Conservation (phyloP, 1,140 invertebrate species). For the Cyphomyrmex costatus region DNA sequence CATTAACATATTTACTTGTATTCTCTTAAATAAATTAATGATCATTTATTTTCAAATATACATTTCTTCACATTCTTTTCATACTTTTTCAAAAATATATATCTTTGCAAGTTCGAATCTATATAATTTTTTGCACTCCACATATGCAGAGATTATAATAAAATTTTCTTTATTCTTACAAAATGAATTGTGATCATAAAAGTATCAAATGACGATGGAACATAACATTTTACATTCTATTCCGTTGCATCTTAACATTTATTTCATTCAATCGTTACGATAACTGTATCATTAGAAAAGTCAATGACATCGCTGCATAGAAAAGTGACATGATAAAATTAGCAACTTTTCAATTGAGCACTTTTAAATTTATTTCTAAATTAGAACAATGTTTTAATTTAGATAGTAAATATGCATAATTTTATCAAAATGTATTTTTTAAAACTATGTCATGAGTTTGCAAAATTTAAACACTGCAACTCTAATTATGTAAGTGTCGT, state of each 20-base stretch:
- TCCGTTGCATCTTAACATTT: constrained; percentile 1
- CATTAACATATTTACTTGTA: background rate
- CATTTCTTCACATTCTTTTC: background rate
- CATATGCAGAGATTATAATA: background rate
- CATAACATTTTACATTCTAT: constrained; percentile 3
- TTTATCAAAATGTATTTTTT: too few species aligned
- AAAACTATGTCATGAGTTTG: too few species aligned
- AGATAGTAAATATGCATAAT: too few species aligned
- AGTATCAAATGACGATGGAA: background rate
- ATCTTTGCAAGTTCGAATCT: background rate
- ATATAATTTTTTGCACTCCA: background rate
- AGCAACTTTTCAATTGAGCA: too few species aligned
- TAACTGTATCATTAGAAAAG: constrained; percentile 8
- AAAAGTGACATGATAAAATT: too few species aligned
- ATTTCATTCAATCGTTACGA: background rate
- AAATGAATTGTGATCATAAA: constrained; percentile 3
- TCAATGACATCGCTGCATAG: background rate
- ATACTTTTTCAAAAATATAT: background rate
- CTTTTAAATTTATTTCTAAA: too few species aligned
- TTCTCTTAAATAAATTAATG: background rate
- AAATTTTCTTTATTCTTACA: background rate
- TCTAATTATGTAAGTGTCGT: too few species aligned
- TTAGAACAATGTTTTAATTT: too few species aligned
- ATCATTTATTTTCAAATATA: background rate
- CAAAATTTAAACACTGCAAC: too few species aligned